Evolutionary conservation across 1,140 invertebrate genomes (phyloP).

Genomic region (Lordiphosa clarofinis): DNA sequence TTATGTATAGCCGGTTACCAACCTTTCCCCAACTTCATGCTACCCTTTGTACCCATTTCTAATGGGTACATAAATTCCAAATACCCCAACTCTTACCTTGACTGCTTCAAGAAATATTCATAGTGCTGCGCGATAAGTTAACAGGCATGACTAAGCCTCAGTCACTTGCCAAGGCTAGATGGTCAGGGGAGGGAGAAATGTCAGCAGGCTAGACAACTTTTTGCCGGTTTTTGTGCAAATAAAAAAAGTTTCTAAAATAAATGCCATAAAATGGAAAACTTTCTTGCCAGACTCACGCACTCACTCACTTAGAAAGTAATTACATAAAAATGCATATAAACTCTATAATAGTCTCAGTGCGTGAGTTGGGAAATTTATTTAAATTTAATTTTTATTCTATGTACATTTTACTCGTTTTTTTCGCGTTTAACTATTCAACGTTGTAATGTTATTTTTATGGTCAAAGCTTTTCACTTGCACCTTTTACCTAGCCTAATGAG

Average conservation of each 20-base stretch:
- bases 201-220: slow-evolving; percentile 39
- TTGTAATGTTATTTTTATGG: slow-evolving; percentile 16
- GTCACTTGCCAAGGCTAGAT: neutral
- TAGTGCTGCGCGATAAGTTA: slow-evolving; percentile 60
- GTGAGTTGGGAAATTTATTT: slow-evolving; percentile 70
- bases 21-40: no score
- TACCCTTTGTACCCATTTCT: no score
- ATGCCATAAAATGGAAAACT: slow-evolving; percentile 68
- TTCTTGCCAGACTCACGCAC: slow-evolving; percentile 65
- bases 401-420: slow-evolving; percentile 33
- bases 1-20: no score
- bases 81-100: no score
- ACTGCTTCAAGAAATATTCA: slow-evolving; percentile 21
- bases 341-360: slow-evolving; percentile 33
- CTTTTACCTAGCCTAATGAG: slow-evolving; percentile 10
- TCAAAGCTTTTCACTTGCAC: slow-evolving; percentile 49
- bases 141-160: slow-evolving; percentile 47
- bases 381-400: slow-evolving; percentile 73
- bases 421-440: no score
- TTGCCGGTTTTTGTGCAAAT: slow-evolving; percentile 31
- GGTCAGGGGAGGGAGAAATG: neutral
- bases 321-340: slow-evolving; percentile 57
- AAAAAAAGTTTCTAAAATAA: slow-evolving; percentile 37
- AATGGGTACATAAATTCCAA: no score
- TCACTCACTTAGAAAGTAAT: slow-evolving; percentile 70